These are phyloP conservation scores for Peromyscus californicus DNA, from an alignment of 2,113 vertebrate species.

Conservation along the genomic window DNA sequence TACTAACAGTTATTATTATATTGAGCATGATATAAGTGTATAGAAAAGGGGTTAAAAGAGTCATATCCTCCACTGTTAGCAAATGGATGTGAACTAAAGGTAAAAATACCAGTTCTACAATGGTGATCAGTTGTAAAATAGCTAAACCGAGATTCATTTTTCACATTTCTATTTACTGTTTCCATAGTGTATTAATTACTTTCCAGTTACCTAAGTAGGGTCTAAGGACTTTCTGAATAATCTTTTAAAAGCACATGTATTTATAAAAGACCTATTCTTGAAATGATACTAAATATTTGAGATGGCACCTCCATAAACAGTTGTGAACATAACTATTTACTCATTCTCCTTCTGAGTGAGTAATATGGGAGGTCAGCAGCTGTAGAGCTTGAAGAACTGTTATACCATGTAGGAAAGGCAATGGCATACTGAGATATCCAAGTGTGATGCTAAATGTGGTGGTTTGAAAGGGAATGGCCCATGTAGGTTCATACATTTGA, in stretches of 20 bases:
- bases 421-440: neutral
- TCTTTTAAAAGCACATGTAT: neutral
- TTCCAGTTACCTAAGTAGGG: neutral
- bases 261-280: neutral
- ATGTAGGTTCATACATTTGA: neutral
- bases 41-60: neutral
- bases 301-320: neutral
- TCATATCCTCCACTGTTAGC: neutral
- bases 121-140: neutral
- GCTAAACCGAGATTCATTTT: neutral
- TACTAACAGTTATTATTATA: neutral
- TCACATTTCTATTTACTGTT: neutral
- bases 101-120: neutral
- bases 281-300: neutral
- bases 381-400: neutral
- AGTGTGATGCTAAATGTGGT: neutral
- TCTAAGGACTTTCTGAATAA: neutral
- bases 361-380: neutral
- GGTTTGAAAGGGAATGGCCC: neutral
- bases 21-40: neutral
- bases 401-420: neutral
- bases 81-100: neutral
- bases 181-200: neutral
- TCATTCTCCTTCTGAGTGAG: neutral
- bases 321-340: neutral